Base-by-base conservation (phyloP, 2,113 vertebrate genomes). In the Cyprinodon brontotheroides region DNA sequence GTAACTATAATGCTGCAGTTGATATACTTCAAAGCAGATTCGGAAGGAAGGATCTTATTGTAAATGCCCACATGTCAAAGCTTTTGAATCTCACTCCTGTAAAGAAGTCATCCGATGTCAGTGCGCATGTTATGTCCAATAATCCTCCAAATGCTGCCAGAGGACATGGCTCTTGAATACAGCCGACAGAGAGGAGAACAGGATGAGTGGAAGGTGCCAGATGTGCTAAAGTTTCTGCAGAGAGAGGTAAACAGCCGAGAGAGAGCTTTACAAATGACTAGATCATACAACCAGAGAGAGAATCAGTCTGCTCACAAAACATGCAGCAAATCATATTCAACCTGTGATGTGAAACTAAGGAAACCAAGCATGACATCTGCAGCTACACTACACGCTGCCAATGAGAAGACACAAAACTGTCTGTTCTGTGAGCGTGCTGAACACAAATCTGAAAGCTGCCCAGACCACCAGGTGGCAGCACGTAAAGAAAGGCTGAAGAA, bases 21-120 rank as follows among this genome's bases (percentile, higher is more conserved):
- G 0, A 66, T 20, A 65, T 77, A 38, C 65, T 77, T 10, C 41
- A 63, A 37, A 38, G 0, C 4, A 12, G 63, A 67, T 80, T 80
- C 57, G 64, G 11, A 53, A 17, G 48, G 20, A 53, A 53, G 48
- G 48, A 53, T 17, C 20, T 53, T 17, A 50, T 17, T 6, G 45
- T 64, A 50, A 7, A 75, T 40, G 43, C 11, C 1, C 69, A 72
- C 37, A 64, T 64, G 68, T 72, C 65, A 72, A 72, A 68, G 64
- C 69, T 72, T 0, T 59, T 72, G 45, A 77, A 77, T 61, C 1
- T 68, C 57, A 68, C 36, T 68, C 74, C 61, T 38, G 75, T 65
- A 13, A 77, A 71, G 20, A 77, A 59, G 41, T 48, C 65, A 11
- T 65, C 62, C 38, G 53, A 64, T 73, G 61, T 69, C 8, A 40